These are phyloP conservation scores for Tetramorium simillimum DNA, from an alignment of 1,140 invertebrate genomes.

Conservation along the genomic window DNA sequence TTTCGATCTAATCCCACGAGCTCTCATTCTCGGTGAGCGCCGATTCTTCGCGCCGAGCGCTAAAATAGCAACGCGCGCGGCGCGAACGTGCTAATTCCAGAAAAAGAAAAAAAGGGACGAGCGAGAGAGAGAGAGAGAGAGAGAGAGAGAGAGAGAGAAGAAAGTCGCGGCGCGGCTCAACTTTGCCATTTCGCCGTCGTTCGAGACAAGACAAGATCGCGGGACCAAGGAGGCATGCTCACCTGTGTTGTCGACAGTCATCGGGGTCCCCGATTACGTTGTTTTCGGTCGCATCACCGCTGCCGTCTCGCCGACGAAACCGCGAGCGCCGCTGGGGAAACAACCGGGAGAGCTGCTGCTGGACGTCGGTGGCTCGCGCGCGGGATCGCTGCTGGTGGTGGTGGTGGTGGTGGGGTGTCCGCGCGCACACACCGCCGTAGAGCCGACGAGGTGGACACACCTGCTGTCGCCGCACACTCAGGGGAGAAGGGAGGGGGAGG, in stretches of 20 bases:
- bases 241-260: constrained; percentile 49
- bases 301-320: constrained; percentile 29
- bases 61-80: constrained; percentile 27
- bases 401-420: neutral
- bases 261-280: constrained; percentile 8
- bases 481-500: neutral
- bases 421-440: constrained; percentile 17
- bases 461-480: constrained; percentile 47
- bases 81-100: constrained; percentile 32
- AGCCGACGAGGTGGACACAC: constrained; percentile 17
- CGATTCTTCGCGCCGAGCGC: neutral
- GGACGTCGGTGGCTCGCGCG: neutral
- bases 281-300: constrained; percentile 29
- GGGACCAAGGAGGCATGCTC: neutral
- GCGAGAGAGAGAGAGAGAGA: neutral
- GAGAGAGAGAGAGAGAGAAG: constrained; percentile 14
- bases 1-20: neutral
- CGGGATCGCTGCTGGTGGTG: neutral
- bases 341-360: constrained; percentile 14
- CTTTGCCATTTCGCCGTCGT: neutral
- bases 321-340: constrained; percentile 1
- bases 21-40: neutral
- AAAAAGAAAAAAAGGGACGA: constrained; percentile 8
- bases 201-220: neutral
- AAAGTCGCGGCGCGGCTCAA: constrained; percentile 19